Evolutionary conservation across 2,797 vertebrate genomes (phyloP).

Genomic region (Lithobates pipiens): DNA sequence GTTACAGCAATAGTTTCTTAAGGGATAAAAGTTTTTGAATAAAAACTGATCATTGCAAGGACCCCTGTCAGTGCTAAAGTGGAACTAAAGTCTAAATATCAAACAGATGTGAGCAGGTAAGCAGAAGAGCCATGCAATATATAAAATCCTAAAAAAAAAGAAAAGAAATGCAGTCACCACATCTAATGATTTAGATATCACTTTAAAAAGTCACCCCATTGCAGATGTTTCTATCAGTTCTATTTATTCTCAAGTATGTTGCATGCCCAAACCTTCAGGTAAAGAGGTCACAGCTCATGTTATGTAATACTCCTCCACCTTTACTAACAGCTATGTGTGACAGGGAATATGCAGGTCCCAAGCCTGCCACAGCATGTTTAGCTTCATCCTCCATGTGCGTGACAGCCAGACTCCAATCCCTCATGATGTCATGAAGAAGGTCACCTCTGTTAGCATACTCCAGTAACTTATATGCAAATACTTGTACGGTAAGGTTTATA

Average conservation of each 20-base stretch:
- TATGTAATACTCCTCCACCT: constrained; percentile 18
- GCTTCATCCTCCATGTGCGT: constrained; percentile 35
- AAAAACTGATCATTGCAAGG: too few relatives aligned
- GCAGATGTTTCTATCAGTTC: background rate
- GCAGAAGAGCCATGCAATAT: too few relatives aligned
- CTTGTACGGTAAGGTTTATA: constrained; percentile 2
- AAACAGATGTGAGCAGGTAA: too few relatives aligned
- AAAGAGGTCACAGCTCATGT: constrained; percentile 6
- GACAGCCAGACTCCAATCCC: constrained; percentile 7
- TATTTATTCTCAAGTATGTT: background rate
- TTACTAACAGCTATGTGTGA: constrained; percentile 23
- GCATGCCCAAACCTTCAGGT: background rate
- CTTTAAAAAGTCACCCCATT: background rate
- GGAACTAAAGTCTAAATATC: too few relatives aligned
- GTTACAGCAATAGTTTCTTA: too few relatives aligned
- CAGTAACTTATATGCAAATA: constrained; percentile 7
- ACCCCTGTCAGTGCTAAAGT: too few relatives aligned
- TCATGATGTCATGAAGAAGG: constrained; percentile 24
- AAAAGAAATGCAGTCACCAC: too few relatives aligned
- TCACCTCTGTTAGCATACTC: constrained; percentile 30
- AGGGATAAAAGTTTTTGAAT: too few relatives aligned
- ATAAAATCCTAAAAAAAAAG: too few relatives aligned
- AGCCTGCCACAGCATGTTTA: constrained; percentile 35
- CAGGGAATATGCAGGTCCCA: constrained; percentile 32
- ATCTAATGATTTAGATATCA: too few relatives aligned